Evolutionary conservation across 35 echinoderm and acorn worm genomes (phyloP), one percentile per base, ranked within the genome.

Genomic region (Acanthaster planci): DNA sequence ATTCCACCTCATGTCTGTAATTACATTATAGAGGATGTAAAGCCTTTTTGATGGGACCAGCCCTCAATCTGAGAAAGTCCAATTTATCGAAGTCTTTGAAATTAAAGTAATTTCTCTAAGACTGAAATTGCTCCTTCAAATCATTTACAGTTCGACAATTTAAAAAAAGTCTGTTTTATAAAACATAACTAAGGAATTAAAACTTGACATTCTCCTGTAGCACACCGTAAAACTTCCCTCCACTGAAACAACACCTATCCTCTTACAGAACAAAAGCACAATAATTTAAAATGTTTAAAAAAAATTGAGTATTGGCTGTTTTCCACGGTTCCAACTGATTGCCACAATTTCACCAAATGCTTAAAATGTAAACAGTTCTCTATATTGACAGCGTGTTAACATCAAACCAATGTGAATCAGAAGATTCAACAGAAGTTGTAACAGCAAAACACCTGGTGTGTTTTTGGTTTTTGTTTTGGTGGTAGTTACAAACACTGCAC

Each of bases 151-250:
- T 72, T 31, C 23, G 30, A 72, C 23, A 72, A 72, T 34, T 31
- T 26, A 72, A 72, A 72, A 26, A 72, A 72, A 72, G 14, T 27
- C 30, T 72, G 23, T 26, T 72, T 72, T 72, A 72, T 72, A 72
- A 72, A 72, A 72, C 22, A 72, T 60, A 21, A 72, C 64, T 72
- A 72, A 72, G 22, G 30, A 72, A 34, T 72, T 72, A 72, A 19
- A 23, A 31, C 29, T 72, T 72, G 64, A 31, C 64, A 29, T 26
- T 72, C 64, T 72, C 34, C 64, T 29, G 64, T 72, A 72, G 64
- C 64, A 72, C 64, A 72, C 34, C 34, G 34, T 21, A 26, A 72
- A 68, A 72, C 12, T 67, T 67, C 64, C 23, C 30, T 12, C 12
- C 64, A n/a, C 22, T 27, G 7, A 72, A 26, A 72, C 23, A 27